These are phyloP conservation scores for Psilopsiagon aymara DNA, from an alignment of 2,113 vertebrate genomes.

Conservation along the genomic window DNA sequence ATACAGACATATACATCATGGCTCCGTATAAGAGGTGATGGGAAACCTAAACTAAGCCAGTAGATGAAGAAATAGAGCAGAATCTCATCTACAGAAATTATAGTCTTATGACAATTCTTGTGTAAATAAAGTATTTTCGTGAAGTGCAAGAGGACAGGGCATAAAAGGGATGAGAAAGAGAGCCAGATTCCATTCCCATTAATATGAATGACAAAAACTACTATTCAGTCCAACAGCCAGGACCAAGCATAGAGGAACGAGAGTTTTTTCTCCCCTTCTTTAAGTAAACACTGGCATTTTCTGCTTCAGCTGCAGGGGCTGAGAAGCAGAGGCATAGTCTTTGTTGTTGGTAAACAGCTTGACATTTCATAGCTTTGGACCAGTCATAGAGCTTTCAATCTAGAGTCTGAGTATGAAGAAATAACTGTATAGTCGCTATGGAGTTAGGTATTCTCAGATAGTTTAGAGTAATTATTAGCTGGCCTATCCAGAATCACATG, in stretches of 20 bases:
- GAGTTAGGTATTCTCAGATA: constrained; percentile 21
- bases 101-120: not conserved
- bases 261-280: not conserved
- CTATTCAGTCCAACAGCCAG: not conserved
- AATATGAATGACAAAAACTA: not conserved
- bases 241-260: not conserved
- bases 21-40: not conserved
- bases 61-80: not conserved
- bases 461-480: constrained; percentile 46
- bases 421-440: not conserved
- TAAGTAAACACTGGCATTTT: constrained; percentile 32
- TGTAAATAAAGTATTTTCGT: not conserved
- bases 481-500: constrained; percentile 26
- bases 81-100: not conserved
- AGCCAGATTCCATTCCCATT: not conserved
- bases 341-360: constrained; percentile 53
- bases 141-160: not conserved
- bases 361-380: constrained; percentile 8
- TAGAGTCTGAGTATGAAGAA: not conserved
- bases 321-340: constrained; percentile 19
- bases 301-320: constrained; percentile 24
- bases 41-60: not conserved
- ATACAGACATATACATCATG: not conserved
- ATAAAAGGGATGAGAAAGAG: not conserved
- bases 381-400: constrained; percentile 22